Evolutionary conservation across 1,140 invertebrate genomes (phyloP).

Genomic region (Cyrtorhinus lividipennis): DNA sequence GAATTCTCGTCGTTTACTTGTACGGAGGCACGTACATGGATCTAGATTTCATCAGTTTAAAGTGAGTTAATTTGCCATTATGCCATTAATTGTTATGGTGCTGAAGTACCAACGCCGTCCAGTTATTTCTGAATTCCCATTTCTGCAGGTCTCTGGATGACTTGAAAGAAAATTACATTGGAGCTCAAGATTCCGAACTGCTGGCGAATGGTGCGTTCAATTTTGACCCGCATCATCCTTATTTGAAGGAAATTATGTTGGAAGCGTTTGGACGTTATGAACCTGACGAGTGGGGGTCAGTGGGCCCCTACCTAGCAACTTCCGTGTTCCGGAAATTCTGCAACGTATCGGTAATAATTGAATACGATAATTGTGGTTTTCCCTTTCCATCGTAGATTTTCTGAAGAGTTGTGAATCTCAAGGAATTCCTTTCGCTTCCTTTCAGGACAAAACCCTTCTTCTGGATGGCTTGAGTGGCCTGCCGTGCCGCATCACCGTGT

Average conservation of each 20-base stretch:
- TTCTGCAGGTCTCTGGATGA: slow-evolving; percentile 10
- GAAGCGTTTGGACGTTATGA: slow-evolving; percentile 1
- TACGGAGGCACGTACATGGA: slow-evolving; percentile 64
- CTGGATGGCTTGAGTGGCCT: not conserved
- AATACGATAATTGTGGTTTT: not conserved
- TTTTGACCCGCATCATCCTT: slow-evolving; percentile 2
- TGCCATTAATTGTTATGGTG: no score
- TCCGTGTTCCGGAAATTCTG: slow-evolving; percentile 2
- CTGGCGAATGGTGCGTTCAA: slow-evolving; percentile 13
- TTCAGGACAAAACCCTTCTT: not conserved
- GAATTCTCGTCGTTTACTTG: slow-evolving; percentile 55
- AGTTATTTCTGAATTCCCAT: not conserved
- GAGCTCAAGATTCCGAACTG: not conserved
- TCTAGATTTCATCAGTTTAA: slow-evolving; percentile 52
- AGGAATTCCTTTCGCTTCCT: not conserved
- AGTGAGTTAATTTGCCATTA: no score
- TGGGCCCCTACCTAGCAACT: slow-evolving; percentile 9
- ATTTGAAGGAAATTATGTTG: slow-evolving; percentile 11
- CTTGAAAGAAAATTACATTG: slow-evolving; percentile 10
- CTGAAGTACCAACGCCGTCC: not conserved
- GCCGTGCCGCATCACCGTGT: slow-evolving; percentile 31
- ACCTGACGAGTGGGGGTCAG: slow-evolving; percentile 5
- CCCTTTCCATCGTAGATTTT: not conserved
- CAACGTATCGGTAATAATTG: not conserved
- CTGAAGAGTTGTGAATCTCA: not conserved